These are phyloP conservation scores for Thymelicus sylvestris DNA, from an alignment of 2,888 invertebrate genomes.

Conservation along the genomic window DNA sequence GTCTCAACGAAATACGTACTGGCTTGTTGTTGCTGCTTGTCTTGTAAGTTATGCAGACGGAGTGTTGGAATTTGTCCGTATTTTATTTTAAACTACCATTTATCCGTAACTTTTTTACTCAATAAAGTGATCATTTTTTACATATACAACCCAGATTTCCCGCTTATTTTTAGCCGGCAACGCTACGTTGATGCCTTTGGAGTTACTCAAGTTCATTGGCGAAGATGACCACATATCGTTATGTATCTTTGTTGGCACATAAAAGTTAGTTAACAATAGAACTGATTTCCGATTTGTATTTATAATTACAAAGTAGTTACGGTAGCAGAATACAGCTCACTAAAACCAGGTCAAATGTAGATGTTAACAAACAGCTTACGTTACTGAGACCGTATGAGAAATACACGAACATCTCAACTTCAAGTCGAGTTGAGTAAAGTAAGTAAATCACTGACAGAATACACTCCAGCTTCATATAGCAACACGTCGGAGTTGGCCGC, in stretches of 20 bases:
- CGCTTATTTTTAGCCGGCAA: too few relatives aligned
- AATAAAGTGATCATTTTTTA: too few relatives aligned
- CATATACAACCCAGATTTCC: too few relatives aligned
- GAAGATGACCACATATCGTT: too few relatives aligned
- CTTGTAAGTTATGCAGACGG: constrained; percentile 13
- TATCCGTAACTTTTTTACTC: too few relatives aligned
- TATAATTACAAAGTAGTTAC: too few relatives aligned
- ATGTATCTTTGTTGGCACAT: too few relatives aligned
- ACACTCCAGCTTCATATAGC: constrained; percentile 22
- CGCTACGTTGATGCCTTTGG: too few relatives aligned
- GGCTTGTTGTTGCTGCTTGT: constrained; percentile 6
- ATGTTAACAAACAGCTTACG: constrained; percentile 20
- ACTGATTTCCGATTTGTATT: too few relatives aligned
- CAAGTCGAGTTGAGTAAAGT: constrained; percentile 13
- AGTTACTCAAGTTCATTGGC: too few relatives aligned
- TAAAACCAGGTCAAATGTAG: constrained; percentile 9
- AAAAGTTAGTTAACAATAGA: too few relatives aligned
- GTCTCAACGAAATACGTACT: constrained; percentile 25
- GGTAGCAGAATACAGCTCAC: neutral
- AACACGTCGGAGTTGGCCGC: constrained; percentile 17
- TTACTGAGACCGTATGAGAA: constrained; percentile 23
- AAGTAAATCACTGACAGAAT: constrained; percentile 33
- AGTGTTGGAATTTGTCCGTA: constrained; percentile 4
- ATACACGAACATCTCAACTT: constrained; percentile 26
- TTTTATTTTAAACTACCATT: neutral